phyloP scores from a whole-genome alignment of 2,797 vertebrate species.

The Arvicola amphibius region DNA sequence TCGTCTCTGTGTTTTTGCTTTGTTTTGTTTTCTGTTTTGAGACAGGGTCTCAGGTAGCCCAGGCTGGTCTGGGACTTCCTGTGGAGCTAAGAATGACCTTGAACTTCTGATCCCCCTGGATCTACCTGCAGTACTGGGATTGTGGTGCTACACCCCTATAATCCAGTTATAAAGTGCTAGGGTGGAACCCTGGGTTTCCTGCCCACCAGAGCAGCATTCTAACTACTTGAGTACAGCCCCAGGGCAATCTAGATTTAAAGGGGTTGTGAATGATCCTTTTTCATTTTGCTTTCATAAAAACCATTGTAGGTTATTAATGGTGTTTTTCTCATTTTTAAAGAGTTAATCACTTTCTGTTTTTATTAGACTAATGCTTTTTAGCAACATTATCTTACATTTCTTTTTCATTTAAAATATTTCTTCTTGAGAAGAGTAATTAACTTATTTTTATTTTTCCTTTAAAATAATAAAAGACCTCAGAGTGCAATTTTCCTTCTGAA shows the following conservation, averaged over 20 bases:
- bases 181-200: not conserved
- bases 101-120: not conserved
- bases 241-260: not conserved
- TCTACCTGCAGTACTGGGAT: not conserved
- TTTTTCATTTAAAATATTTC: conserved; percentile 7
- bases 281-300: conserved; percentile 26
- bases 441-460: conserved; percentile 61
- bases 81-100: not conserved
- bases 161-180: not conserved
- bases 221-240: not conserved
- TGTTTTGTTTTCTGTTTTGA: not conserved
- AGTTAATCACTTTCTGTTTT: conserved; percentile 29
- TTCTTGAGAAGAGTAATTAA: conserved; percentile 9
- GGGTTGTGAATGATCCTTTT: not conserved
- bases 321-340: conserved; percentile 22
- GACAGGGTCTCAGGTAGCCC: not conserved
- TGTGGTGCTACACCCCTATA: not conserved
- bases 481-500: conserved; percentile 37
- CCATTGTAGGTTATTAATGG: conserved; percentile 9
- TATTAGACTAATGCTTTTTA: conserved; percentile 27
- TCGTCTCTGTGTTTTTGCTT: not conserved
- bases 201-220: not conserved
- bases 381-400: conserved; percentile 41
- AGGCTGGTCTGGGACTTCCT: not conserved
- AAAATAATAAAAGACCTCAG: conserved; percentile 47